phyloP scores from a whole-genome alignment of 2,113 vertebrate species.

The Zosterops hypoxanthus region DNA sequence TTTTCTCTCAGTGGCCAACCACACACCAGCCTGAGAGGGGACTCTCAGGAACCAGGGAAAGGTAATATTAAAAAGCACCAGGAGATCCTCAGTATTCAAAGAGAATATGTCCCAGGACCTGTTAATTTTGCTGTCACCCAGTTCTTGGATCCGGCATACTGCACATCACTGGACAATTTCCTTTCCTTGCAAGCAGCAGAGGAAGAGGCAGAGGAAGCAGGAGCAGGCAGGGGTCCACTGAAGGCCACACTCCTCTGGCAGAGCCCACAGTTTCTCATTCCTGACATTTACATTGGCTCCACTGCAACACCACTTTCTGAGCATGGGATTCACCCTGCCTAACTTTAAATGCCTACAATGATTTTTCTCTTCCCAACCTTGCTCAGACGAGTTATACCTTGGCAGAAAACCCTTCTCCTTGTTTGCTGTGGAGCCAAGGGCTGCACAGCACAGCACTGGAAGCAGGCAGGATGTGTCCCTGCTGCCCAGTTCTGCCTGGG shows the following conservation, averaged over 20 bases:
- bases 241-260: neutral
- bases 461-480: neutral
- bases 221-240: neutral
- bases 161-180: neutral
- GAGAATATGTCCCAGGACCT: neutral
- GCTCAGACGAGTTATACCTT: neutral
- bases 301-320: neutral
- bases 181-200: neutral
- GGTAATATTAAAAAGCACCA: neutral
- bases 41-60: neutral
- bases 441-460: neutral
- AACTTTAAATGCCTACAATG: neutral
- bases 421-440: neutral
- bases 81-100: neutral
- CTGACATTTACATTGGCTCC: neutral
- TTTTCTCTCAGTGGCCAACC: neutral
- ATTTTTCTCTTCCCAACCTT: neutral
- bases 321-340: neutral
- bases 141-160: neutral
- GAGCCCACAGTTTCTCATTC: neutral
- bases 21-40: neutral
- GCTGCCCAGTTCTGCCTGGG: neutral
- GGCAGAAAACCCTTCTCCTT: neutral
- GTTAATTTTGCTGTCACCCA: neutral
- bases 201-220: neutral